phyloP scores from a whole-genome alignment of 2,888 invertebrate genomes.

The Apocheima hispidaria region DNA sequence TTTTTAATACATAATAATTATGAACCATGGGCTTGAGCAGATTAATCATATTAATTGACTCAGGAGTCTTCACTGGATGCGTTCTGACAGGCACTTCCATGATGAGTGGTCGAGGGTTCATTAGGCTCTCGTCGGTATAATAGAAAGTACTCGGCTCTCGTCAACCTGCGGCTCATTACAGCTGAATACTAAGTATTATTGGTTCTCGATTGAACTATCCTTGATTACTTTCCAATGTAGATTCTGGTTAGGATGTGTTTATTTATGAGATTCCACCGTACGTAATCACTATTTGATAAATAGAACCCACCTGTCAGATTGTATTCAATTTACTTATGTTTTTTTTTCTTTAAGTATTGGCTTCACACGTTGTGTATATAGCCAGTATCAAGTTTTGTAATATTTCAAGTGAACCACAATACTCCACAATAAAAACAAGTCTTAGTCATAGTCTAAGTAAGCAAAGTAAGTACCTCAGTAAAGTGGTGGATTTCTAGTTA shows the following conservation, averaged over 20 bases:
- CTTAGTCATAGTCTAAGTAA: too few species aligned
- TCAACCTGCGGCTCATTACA: conserved; percentile 11
- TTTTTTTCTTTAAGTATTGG: neutral
- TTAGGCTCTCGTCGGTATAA: neutral
- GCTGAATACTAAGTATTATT: conserved; percentile 13
- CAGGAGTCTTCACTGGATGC: neutral
- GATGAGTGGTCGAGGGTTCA: conserved; percentile 19
- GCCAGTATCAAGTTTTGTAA: too few species aligned
- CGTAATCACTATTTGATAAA: neutral
- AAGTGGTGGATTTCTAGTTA: too few species aligned
- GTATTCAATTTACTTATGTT: neutral
- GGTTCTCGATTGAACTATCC: conserved; percentile 1
- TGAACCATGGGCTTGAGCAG: neutral
- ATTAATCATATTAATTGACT: conserved; percentile 8
- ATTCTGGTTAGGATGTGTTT: neutral
- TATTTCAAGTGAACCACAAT: too few species aligned
- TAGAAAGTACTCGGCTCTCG: too few species aligned
- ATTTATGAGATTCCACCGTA: conserved; percentile 1
- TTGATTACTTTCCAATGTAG: conserved; percentile 9
- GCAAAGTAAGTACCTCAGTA: too few species aligned
- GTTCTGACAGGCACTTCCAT: conserved; percentile 15
- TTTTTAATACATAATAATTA: neutral
- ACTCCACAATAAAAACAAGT: too few species aligned
- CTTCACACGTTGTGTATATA: too few species aligned
- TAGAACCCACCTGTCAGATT: neutral